Conservation (phyloP, 2,797 vertebrate genomes). For the Hypotaenidia philippensis region DNA sequence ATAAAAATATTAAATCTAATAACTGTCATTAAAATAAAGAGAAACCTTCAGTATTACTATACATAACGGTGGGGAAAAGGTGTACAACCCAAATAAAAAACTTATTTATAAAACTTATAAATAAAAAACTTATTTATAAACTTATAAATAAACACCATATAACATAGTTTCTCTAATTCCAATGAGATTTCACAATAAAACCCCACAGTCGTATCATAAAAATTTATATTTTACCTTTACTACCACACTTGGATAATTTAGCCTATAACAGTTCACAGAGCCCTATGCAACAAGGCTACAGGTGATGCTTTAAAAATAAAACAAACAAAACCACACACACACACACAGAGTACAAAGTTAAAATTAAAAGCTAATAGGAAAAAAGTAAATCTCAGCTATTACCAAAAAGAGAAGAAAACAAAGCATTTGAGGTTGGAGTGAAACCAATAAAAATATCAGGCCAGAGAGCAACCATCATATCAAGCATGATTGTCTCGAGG, state of each 20-base stretch:
- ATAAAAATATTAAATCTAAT: not conserved
- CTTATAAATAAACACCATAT: not conserved
- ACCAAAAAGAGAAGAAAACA: not conserved
- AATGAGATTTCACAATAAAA: not conserved
- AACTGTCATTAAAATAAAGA: not conserved
- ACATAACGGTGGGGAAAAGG: not conserved
- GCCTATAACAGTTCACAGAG: not conserved
- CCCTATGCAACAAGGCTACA: not conserved
- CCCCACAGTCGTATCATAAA: not conserved
- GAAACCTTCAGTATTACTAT: not conserved
- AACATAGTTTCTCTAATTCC: not conserved
- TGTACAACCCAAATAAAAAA: not conserved
- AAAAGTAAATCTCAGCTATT: not conserved
- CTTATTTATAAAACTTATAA: too few relatives aligned
- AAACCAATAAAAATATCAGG: not conserved
- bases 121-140: too few relatives aligned
- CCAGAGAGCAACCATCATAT: not conserved
- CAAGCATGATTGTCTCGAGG: not conserved
- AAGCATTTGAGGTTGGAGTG: not conserved
- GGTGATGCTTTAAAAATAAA: too few relatives aligned
- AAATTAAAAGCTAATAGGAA: not conserved
- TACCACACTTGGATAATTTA: not conserved
- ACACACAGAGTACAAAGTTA: not conserved
- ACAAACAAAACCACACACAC: not conserved
- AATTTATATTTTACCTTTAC: not conserved